Conservation (phyloP, 2,888 invertebrate species). For the Dryadula phaetusa region DNA sequence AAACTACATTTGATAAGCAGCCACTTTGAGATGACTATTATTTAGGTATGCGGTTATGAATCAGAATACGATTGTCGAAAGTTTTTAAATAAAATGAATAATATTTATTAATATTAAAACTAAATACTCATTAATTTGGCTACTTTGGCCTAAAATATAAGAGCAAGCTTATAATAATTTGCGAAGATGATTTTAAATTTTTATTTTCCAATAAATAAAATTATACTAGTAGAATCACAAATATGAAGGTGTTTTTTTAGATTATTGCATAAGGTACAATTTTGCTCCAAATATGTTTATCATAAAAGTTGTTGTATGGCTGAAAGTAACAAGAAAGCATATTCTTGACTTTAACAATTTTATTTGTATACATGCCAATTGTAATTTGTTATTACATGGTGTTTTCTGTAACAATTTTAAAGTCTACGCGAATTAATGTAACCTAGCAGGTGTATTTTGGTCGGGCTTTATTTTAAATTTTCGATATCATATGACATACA, state of each 20-base stretch:
- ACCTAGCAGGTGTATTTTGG: too few relatives aligned
- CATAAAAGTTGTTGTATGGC: too few relatives aligned
- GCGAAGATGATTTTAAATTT: background rate
- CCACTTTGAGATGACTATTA: slow-evolving; percentile 30
- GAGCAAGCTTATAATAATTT: background rate
- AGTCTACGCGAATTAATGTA: background rate
- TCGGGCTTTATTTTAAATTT: too few relatives aligned
- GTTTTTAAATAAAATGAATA: background rate
- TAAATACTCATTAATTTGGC: background rate
- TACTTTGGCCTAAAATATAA: background rate
- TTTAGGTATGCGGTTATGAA: slow-evolving; percentile 16
- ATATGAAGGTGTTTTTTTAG: too few relatives aligned
- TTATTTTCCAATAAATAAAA: too few relatives aligned
- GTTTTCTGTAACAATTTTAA: background rate
- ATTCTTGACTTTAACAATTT: too few relatives aligned
- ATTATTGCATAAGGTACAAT: too few relatives aligned
- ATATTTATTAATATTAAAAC: background rate
- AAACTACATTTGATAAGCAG: slow-evolving; percentile 24
- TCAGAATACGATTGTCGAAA: background rate
- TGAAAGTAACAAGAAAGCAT: too few relatives aligned
- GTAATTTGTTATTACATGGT: too few relatives aligned
- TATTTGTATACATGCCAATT: too few relatives aligned
- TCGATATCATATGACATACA: background rate
- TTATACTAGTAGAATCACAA: too few relatives aligned
- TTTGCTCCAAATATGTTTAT: too few relatives aligned